Conservation (phyloP, 2,888 invertebrate genomes). For the Drosophila kanekoi region DNA sequence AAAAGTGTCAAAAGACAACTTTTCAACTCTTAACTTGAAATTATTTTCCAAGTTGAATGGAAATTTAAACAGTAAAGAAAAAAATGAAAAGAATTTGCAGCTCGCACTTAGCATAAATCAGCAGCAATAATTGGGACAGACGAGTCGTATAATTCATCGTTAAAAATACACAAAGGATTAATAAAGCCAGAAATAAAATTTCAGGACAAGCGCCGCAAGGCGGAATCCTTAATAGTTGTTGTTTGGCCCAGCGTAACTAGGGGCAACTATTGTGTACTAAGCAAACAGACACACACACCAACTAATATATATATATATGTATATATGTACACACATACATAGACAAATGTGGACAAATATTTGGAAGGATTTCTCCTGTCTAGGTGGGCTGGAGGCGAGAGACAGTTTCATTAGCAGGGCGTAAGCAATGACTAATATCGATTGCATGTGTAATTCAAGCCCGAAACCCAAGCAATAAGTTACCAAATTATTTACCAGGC, state of each 20-base stretch:
- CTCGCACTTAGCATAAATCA: constrained; percentile 52
- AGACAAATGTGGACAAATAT: constrained; percentile 50
- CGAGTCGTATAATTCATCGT: constrained; percentile 61
- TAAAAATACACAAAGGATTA: constrained; percentile 76
- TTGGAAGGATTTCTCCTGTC: constrained; percentile 27
- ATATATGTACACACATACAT: constrained; percentile 4
- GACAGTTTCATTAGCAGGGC: too few species aligned
- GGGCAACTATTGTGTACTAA: constrained; percentile 63
- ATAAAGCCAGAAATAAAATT: constrained; percentile 48
- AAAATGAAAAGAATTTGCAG: too few species aligned
- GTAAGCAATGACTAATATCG: constrained; percentile 44
- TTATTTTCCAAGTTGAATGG: too few species aligned
- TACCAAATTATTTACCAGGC: constrained; percentile 46
- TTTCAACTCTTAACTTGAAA: too few species aligned
- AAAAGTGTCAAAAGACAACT: too few species aligned
- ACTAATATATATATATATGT: neutral
- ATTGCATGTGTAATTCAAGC: constrained; percentile 42
- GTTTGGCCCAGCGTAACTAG: constrained; percentile 62
- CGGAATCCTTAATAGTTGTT: constrained; percentile 50
- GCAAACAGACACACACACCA: constrained; percentile 21
- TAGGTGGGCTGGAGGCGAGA: too few species aligned
- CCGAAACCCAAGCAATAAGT: constrained; percentile 51
- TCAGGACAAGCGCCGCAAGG: constrained; percentile 8
- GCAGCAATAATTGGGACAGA: constrained; percentile 44
- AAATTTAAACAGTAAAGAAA: too few species aligned